A percentile compares a stretch with the other conserved stretches of the same genome.
Evolutionary conservation across 2,797 vertebrate genomes (phyloP).

Genomic region (Sebastes diploproa): DNA sequence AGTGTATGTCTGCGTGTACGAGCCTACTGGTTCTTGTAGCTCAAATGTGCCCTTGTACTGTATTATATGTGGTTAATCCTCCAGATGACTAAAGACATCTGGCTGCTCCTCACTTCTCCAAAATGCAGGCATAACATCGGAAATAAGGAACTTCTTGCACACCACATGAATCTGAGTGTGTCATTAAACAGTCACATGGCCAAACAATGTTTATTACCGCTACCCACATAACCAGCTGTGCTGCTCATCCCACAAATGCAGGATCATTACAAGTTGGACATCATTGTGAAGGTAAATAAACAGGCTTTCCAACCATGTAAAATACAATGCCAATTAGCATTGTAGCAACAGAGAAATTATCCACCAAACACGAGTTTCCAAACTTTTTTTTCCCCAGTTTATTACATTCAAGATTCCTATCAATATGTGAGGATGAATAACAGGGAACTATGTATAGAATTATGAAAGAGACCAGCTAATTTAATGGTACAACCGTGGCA

Average conservation of each 20-base stretch:
- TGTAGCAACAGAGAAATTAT: too few species aligned
- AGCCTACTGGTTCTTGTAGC: background rate
- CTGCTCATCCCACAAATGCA: too few species aligned
- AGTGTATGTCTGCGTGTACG: background rate
- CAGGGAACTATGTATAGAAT: background rate
- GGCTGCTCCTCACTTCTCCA: slow-evolving; percentile 3
- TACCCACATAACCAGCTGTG: too few species aligned
- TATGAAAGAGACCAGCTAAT: background rate
- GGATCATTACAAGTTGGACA: too few species aligned
- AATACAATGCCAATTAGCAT: too few species aligned
- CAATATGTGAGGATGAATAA: background rate
- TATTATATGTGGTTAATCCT: background rate
- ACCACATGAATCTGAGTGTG: background rate
- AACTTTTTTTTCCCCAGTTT: too few species aligned
- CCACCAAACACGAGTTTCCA: too few species aligned
- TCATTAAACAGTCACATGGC: background rate
- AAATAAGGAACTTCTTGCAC: slow-evolving; percentile 15
- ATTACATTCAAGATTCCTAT: background rate
- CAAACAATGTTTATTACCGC: background rate
- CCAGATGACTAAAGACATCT: background rate
- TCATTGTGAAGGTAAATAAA: too few species aligned
- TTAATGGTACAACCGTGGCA: background rate
- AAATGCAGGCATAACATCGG: background rate
- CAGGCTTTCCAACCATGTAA: too few species aligned
- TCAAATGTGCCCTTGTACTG: background rate